Evolutionary conservation across 2,113 vertebrate species (phyloP), one percentile per base, ranked within the genome.

Genomic region (Nothobranchius furzeri): DNA sequence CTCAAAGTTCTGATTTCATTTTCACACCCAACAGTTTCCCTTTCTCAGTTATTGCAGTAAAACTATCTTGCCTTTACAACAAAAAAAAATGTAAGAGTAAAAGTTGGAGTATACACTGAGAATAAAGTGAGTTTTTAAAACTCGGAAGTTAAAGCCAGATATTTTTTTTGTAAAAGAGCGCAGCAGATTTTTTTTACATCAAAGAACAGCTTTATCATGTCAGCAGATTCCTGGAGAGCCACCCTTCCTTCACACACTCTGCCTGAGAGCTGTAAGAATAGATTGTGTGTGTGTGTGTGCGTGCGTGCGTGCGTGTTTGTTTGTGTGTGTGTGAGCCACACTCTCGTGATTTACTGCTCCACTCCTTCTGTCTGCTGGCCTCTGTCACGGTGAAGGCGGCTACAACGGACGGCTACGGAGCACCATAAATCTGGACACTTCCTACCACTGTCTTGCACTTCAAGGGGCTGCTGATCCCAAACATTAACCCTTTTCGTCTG

Each of bases 401-500:
- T 75, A 82, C 84, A 81, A 80, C 73, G 70, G 75, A 72, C 68
- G 68, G 79, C 82, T 79, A 65, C 61, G 40, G 47, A 79, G 73
- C 54, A 20, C 81, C 90, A 92, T 94, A 94, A 94, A 93, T 94
- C 91, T 90, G 83, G 74, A 91, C 89, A 85, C 90, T 93, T 93
- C 92, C 92, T 92, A 92, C 82, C 79, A 82, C 89, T 92, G 91
- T 92, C 91, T 93, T 72, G 76, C 60, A 89, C 91, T 92, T 94
- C 88, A 92, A 94, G 90, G 92, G 85, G 78, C 88, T 88, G 84
- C 81, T 82, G 84, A 78, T 85, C 84, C 89, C 89, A 92, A 90
- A 91, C 88, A 75, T 92, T 91, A 90, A 90, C 86, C 75, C 75
- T 85, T 69, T 90, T 84, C 79, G 73, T 84, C 75, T 76, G 51